phyloP scores from a whole-genome alignment of 2,888 invertebrate genomes.

The Melinopterus prodromus region DNA sequence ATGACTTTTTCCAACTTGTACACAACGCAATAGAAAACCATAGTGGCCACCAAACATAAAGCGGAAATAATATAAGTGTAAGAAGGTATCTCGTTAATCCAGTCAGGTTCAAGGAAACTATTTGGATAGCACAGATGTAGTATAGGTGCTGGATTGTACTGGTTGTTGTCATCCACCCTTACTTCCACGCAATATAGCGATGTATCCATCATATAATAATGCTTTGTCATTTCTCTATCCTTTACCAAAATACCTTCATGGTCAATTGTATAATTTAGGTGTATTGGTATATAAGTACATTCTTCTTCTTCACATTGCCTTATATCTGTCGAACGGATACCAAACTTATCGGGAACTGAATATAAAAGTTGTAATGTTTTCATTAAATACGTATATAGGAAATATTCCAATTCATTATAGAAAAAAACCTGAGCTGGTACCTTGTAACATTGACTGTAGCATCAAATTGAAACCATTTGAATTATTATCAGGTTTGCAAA shows the following conservation, averaged over 20 bases:
- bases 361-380: no score
- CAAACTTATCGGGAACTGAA: not conserved
- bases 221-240: not conserved
- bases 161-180: not conserved
- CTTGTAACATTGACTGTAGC: not conserved
- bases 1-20: not conserved
- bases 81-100: not conserved
- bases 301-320: not conserved
- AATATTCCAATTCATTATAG: not conserved
- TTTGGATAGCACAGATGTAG: not conserved
- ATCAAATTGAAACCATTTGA: not conserved
- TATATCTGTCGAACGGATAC: not conserved
- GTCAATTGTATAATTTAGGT: not conserved
- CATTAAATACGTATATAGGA: no score
- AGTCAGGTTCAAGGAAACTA: not conserved
- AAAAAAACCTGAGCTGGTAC: not conserved
- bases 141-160: not conserved
- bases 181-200: not conserved
- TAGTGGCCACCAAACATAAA: not conserved
- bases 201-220: not conserved
- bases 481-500: not conserved
- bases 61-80: not conserved
- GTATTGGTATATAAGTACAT: not conserved
- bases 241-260: not conserved
- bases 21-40: not conserved